Evolutionary conservation across 2,888 invertebrate species (phyloP), one percentile per base, ranked within the genome.

Genomic region (Torymus texanus): DNA sequence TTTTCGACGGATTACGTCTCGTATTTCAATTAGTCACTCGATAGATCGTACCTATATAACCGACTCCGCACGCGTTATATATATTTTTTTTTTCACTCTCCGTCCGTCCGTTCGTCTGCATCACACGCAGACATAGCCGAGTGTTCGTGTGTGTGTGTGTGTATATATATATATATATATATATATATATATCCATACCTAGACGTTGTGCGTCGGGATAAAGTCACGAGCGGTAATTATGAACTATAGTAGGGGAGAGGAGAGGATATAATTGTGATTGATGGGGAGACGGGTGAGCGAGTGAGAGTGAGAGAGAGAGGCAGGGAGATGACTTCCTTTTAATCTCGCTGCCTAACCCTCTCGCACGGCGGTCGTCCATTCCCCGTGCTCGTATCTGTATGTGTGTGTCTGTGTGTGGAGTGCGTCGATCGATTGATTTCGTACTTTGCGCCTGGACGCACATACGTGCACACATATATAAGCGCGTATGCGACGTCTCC

Each of bases 181-280:
- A 21, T 21, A 21, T 21, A 14, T 62, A 53, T 56, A n/a, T 21
- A 14, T 58, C 66, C 29, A 16, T 53, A 61, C 16, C 61, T 73
- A 73, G 62, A 73, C 62, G 61, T 58, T 67, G 63, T 63, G 81
- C 77, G 79, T 66, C 74, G 84, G 84, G 86, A 89, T 88, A 88
- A 87, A 88, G 88, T 89, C 88, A 88, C 88, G 87, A 88, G 75
- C 88, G 85, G 88, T 89, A 90, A 90, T 90, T 90, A 89, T 88
- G 88, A 88, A 87, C 87, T 87, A 88, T 88, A 86, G 87, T 85
- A 87, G 85, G 85, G 85, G 84, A 84, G 84, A 84, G 84, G 83
- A 85, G 86, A 83, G 85, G 84, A 88, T 88, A 88, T 90, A 90
- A 90, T 90, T 89, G 90, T 90, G 89, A 90, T 90, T 90, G 90